Evolutionary conservation across 2,113 vertebrate species (phyloP).

Genomic region (Tragulus kanchil): DNA sequence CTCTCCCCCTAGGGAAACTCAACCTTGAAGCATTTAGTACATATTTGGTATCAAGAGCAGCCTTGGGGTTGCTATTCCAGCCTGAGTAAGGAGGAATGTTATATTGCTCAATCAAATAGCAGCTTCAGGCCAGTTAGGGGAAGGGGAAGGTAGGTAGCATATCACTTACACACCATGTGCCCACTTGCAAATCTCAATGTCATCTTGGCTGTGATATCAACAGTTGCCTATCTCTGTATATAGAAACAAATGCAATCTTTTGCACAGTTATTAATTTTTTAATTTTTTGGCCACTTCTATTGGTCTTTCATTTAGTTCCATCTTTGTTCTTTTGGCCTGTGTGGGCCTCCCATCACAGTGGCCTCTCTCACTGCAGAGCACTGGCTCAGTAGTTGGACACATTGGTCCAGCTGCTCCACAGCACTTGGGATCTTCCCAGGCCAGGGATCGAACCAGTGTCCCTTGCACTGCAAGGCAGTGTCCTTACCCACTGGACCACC

Average conservation of each 20-base stretch:
- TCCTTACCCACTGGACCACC: too few relatives aligned
- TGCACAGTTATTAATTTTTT: background rate
- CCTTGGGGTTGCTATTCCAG: background rate
- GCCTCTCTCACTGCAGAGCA: too few relatives aligned
- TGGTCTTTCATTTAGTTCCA: too few relatives aligned
- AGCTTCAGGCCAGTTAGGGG: constrained; percentile 21
- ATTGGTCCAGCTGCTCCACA: too few relatives aligned
- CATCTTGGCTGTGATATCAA: constrained; percentile 29
- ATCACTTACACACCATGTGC: background rate
- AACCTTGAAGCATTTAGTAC: background rate
- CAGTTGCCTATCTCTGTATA: background rate
- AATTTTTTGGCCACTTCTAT: too few relatives aligned
- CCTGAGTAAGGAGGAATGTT: background rate
- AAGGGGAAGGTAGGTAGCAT: background rate
- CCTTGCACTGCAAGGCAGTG: too few relatives aligned
- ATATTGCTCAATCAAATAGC: constrained; percentile 6
- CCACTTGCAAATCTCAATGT: constrained; percentile 40
- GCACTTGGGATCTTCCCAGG: too few relatives aligned
- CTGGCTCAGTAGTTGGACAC: too few relatives aligned
- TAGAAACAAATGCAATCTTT: constrained; percentile 34
- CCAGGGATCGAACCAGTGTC: too few relatives aligned
- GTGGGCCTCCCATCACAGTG: too few relatives aligned
- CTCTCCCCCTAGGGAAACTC: background rate
- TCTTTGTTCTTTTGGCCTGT: too few relatives aligned
- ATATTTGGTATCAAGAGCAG: background rate